Evolutionary conservation across 2,113 vertebrate genomes (phyloP).

Genomic region (Thomomys bottae): DNA sequence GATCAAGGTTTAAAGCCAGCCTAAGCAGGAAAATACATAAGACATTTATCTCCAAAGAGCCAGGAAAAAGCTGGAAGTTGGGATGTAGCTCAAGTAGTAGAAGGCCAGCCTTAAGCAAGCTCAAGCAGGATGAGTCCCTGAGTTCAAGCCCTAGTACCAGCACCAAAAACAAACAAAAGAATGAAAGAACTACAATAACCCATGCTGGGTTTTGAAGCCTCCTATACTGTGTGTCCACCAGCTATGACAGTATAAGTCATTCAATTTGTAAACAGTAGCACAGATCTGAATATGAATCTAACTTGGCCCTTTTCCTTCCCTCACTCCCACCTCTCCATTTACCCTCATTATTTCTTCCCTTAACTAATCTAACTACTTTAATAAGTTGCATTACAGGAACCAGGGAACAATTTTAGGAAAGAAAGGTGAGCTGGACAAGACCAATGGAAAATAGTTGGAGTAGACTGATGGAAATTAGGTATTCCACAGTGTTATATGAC

Average conservation of each 20-base stretch:
- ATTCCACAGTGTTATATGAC: not conserved
- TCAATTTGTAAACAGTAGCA: too few relatives aligned
- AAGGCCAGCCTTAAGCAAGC: too few relatives aligned
- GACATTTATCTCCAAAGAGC: too few relatives aligned
- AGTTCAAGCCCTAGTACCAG: too few relatives aligned
- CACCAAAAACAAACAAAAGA: too few relatives aligned
- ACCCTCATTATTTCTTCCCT: not conserved
- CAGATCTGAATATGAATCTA: conserved; percentile 16
- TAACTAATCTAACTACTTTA: not conserved
- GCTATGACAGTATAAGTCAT: not conserved
- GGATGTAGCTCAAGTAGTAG: too few relatives aligned
- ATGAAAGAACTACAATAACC: not conserved
- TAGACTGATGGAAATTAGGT: not conserved
- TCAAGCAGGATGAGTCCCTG: too few relatives aligned
- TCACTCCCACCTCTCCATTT: not conserved
- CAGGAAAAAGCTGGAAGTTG: too few relatives aligned
- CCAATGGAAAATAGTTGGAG: not conserved
- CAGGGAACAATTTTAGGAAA: not conserved
- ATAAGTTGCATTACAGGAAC: not conserved
- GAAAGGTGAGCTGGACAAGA: not conserved
- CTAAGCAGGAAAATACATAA: too few relatives aligned
- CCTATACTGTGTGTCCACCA: accelerated
- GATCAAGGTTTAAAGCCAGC: too few relatives aligned
- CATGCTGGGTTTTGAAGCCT: not conserved
- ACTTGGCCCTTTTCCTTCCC: not conserved